These are phyloP conservation scores for Anolis apletophallus DNA, from an alignment of 2,797 vertebrate genomes.

Conservation along the genomic window DNA sequence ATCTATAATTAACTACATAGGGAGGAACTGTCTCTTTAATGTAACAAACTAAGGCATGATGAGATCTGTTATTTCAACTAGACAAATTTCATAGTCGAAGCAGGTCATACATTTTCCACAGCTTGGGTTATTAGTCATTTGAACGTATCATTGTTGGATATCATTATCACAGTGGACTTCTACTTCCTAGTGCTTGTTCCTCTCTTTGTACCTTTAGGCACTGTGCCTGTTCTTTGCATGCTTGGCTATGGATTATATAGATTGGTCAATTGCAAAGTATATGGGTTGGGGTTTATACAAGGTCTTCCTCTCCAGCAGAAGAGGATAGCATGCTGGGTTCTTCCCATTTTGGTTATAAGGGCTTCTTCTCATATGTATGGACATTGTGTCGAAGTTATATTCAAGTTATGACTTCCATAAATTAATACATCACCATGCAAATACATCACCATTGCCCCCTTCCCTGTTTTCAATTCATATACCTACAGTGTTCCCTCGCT, in stretches of 20 bases:
- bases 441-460: background rate
- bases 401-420: background rate
- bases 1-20: constrained; percentile 33
- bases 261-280: background rate
- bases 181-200: background rate
- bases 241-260: background rate
- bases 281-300: background rate
- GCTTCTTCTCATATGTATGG: background rate
- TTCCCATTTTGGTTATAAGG: background rate
- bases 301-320: background rate
- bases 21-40: constrained; percentile 37
- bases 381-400: background rate
- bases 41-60: constrained; percentile 16
- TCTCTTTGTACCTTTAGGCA: background rate
- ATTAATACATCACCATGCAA: background rate
- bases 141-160: constrained; percentile 20
- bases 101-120: constrained; percentile 12
- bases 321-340: background rate
- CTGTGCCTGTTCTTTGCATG: background rate
- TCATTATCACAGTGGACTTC: background rate
- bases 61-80: constrained; percentile 21
- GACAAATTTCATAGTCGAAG: constrained; percentile 29
- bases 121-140: constrained; percentile 9
- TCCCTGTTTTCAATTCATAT: background rate
- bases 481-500: too few relatives aligned